These are phyloP conservation scores for Mimachlamys varia DNA, from an alignment of 2,888 invertebrate species.

Conservation along the genomic window DNA sequence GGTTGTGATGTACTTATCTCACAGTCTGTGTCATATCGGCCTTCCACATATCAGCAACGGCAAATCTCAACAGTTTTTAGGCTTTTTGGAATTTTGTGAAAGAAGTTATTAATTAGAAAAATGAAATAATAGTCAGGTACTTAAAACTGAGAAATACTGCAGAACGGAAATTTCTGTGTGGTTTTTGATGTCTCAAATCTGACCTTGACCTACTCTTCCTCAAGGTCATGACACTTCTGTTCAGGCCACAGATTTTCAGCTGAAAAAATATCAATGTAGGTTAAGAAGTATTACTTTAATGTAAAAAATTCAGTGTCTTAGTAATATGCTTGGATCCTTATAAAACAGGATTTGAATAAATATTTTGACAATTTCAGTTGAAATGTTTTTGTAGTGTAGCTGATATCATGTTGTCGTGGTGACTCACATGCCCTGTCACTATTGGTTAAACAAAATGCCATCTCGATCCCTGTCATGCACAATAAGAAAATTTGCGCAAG, in stretches of 20 bases:
- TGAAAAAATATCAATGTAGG: too few species aligned
- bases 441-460: background rate
- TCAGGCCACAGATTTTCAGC: too few species aligned
- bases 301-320: background rate
- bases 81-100: background rate
- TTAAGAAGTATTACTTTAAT: background rate
- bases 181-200: background rate
- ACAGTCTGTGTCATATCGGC: background rate
- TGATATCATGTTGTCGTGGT: background rate
- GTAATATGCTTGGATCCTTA: background rate
- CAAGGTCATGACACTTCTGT: background rate
- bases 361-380: background rate
- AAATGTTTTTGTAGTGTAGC: background rate
- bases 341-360: background rate
- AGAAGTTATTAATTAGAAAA: slow-evolving; percentile 25
- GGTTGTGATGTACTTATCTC: slow-evolving; percentile 1
- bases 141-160: slow-evolving; percentile 22
- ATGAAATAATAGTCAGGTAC: slow-evolving; percentile 14
- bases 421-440: background rate
- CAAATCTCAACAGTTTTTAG: background rate
- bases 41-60: background rate
- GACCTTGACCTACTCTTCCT: background rate
- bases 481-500: background rate
- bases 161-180: background rate
- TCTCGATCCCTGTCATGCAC: background rate